A percentile compares a stretch with the other conserved stretches of the same genome.
phyloP scores from a whole-genome alignment of 37 sponge, comb jelly and placozoan genomes.

The Haliclona indistincta region DNA sequence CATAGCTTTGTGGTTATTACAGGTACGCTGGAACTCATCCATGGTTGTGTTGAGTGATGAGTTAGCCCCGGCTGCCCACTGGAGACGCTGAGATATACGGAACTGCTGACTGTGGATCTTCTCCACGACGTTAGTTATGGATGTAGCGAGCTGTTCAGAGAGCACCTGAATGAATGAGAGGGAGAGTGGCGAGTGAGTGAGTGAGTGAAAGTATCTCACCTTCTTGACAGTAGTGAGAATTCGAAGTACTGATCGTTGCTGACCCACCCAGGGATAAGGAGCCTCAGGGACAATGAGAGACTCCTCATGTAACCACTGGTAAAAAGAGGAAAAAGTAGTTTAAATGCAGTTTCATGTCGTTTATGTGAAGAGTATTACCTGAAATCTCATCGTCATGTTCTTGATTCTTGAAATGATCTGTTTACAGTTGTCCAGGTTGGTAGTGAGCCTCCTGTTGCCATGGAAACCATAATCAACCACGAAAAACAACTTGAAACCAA shows the following conservation, averaged over 20 bases:
- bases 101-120: slow-evolving; percentile 79
- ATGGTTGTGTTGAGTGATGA: slow-evolving; percentile 72
- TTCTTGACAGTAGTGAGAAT: slow-evolving; percentile 73
- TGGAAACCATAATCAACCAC: too few species aligned
- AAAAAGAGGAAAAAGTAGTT: too few species aligned
- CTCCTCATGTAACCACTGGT: slow-evolving; percentile 85
- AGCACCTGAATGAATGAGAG: slow-evolving; percentile 35
- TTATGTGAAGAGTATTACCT: slow-evolving; percentile 20
- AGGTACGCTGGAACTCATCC: slow-evolving; percentile 80
- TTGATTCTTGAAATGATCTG: slow-evolving; percentile 50
- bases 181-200: neutral
- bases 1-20: slow-evolving; percentile 52
- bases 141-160: slow-evolving; percentile 48
- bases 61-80: slow-evolving; percentile 97
- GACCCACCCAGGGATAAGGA: slow-evolving; percentile 58
- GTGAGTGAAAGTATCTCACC: too few species aligned
- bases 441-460: slow-evolving; percentile 62
- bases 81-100: slow-evolving; percentile 88
- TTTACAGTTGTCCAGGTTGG: slow-evolving; percentile 69
- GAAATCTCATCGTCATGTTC: slow-evolving; percentile 59
- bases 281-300: slow-evolving; percentile 46
- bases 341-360: neutral
- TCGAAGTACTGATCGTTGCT: slow-evolving; percentile 50
- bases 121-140: slow-evolving; percentile 60
- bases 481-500: too few species aligned